Conservation (phyloP, 2,113 vertebrate species). For the Verasper variegatus region DNA sequence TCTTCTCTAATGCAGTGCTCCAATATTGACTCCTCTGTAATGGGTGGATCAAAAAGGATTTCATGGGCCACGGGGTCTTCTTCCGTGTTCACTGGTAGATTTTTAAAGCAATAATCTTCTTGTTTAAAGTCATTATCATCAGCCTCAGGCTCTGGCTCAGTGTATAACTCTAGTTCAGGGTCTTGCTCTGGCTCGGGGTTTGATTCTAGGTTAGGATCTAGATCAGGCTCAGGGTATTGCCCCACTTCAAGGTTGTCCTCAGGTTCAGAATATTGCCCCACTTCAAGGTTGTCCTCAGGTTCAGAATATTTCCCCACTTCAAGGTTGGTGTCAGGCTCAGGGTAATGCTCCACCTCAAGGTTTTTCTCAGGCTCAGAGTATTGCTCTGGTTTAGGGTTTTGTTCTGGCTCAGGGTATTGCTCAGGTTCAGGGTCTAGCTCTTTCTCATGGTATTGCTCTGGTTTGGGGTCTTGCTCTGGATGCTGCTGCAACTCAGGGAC, state of each 20-base stretch:
- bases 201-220: background rate
- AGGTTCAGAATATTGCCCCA: background rate
- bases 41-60: conserved; percentile 43
- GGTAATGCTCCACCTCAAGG: conserved; percentile 9
- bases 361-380: conserved; percentile 15
- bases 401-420: background rate
- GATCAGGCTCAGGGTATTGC: conserved; percentile 14
- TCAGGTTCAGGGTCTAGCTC: background rate
- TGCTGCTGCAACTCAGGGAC: background rate
- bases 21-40: conserved; percentile 66
- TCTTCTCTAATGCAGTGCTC: conserved; percentile 77
- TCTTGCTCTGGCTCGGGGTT: conserved; percentile 22
- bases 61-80: conserved; percentile 45
- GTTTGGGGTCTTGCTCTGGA: background rate
- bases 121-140: conserved; percentile 29
- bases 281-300: conserved; percentile 2
- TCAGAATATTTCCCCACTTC: conserved; percentile 11
- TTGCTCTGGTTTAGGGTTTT: background rate
- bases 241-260: conserved; percentile 4
- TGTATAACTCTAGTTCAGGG: conserved; percentile 32
- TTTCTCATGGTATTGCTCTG: background rate
- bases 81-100: conserved; percentile 40
- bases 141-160: conserved; percentile 24
- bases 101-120: conserved; percentile 48
- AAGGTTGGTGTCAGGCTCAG: conserved; percentile 12